Evolutionary conservation across 2,888 invertebrate genomes (phyloP), one percentile per base, ranked within the genome.

Genomic region (Hirtodrosophila histrioides): DNA sequence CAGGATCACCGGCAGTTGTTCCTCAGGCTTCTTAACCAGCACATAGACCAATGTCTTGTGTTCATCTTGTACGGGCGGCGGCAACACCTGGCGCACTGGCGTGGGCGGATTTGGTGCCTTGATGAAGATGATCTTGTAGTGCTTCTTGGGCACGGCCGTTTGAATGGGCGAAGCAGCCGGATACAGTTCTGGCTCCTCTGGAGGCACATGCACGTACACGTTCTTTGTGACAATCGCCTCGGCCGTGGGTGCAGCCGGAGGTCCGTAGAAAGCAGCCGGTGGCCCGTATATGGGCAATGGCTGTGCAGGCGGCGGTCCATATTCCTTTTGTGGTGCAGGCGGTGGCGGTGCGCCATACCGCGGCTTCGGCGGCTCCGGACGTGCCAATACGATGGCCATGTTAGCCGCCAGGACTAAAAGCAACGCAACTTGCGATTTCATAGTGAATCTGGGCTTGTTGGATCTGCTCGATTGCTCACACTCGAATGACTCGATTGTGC

Each of bases 11-110:
- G 96, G 96, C 50, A 96, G 96, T 82, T 95, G 95, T 75, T 96
- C 95, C 90, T 97, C 97, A 10, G 96, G 97, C 91, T 96, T 96
- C 94, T 97, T 97, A 67, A 97, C 96, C 91, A 97, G 92, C 50
- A 97, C 97, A 92, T 97, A 97, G 66, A 97, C 96, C 75, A 97
- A 93, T 6, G 97, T 97, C 93, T 97, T 97, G 93, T 97, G 96
- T 92, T 97, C 97, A 89, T 96, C 96, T 91, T 96, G 96, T 27
- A 95, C 95, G 81, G 96, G 95, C 53, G 95, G 92, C 27, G 94
- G 92, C 60, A 93, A 83, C 44, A 92, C 90, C 63, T 93, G 93
- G 31, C 91, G 92, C 55, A 91, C 91, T 10, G 92, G 92, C 6
- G 92, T 91, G 9, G 92, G 92, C 53, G 92, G 92, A 62, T 92